Conservation (phyloP, 2,797 vertebrate genomes). For the Pseudochirops cupreus region DNA sequence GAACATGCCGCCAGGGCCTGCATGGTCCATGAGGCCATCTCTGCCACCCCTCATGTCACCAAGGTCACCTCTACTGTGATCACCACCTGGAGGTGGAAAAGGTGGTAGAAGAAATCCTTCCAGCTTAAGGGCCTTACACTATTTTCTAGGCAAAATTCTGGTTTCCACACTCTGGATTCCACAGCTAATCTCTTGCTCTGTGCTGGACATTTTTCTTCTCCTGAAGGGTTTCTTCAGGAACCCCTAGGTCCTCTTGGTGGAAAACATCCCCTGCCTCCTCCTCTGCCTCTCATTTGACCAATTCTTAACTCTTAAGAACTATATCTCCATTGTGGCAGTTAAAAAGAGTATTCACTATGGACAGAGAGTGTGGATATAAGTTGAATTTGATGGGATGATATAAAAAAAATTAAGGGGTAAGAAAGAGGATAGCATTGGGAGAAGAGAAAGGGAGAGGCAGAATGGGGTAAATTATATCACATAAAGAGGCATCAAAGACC, state of each 20-base stretch:
- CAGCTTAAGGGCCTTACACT: conserved; percentile 96
- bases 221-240: conserved; percentile 91
- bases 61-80: conserved; percentile 93
- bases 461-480: no score
- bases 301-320: no score
- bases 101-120: conserved; percentile 94
- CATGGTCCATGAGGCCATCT: conserved; percentile 93
- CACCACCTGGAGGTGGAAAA: conserved; percentile 92
- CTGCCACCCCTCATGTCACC: conserved; percentile 94
- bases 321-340: no score
- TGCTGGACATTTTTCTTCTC: conserved; percentile 97
- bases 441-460: no score
- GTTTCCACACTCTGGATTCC: conserved; percentile 94
- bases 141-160: conserved; percentile 99
- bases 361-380: no score
- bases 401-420: no score
- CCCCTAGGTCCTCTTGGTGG: conserved; percentile 93
- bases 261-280: conserved; percentile 93
- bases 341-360: no score
- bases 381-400: no score
- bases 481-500: no score
- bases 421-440: no score
- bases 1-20: conserved; percentile 93
- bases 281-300: conserved; percentile 91
- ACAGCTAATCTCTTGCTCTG: conserved; percentile 98